Percentiles rank a stretch among this genome's conserved stretches.
Conservation (phyloP, 2,888 invertebrate species). For the Eucera pruinosa region DNA sequence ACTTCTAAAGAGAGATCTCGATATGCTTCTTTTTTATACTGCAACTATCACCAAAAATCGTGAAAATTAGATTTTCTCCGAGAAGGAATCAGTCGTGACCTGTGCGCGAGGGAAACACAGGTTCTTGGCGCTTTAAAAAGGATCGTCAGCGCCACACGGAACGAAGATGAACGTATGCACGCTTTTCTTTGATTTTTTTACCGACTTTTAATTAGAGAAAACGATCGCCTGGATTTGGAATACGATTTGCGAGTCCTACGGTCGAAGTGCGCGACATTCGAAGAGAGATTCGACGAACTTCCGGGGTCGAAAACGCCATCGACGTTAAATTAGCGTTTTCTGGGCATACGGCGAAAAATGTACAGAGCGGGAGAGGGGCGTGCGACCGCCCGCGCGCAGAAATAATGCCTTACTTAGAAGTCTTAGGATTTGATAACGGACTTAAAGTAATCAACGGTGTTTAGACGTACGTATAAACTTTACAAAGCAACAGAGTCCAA, state of each 20-base stretch:
- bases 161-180: neutral
- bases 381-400: slow-evolving; percentile 43
- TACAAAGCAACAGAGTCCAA: slow-evolving; percentile 81
- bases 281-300: slow-evolving; percentile 59
- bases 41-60: neutral
- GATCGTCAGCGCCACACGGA: neutral
- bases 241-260: slow-evolving; percentile 16
- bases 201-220: neutral
- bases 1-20: slow-evolving; percentile 5
- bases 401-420: slow-evolving; percentile 70
- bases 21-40: slow-evolving; percentile 2
- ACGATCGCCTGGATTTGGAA: neutral
- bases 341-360: slow-evolving; percentile 54
- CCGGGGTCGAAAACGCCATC: slow-evolving; percentile 26
- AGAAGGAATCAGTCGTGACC: neutral
- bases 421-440: slow-evolving; percentile 76
- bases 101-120: neutral
- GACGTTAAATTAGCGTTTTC: slow-evolving; percentile 34
- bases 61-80: neutral
- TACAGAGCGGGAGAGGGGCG: slow-evolving; percentile 57
- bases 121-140: neutral
- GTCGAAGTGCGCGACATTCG: slow-evolving; percentile 70
- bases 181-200: too few relatives aligned
- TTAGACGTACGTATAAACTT: slow-evolving; percentile 79
- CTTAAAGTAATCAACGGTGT: slow-evolving; percentile 79